A percentile compares a stretch with the other conserved stretches of the same genome.
These are phyloP conservation scores for Gymnoscopelus microlampas DNA, from an alignment of 2,797 vertebrate species.

Conservation along the genomic window DNA sequence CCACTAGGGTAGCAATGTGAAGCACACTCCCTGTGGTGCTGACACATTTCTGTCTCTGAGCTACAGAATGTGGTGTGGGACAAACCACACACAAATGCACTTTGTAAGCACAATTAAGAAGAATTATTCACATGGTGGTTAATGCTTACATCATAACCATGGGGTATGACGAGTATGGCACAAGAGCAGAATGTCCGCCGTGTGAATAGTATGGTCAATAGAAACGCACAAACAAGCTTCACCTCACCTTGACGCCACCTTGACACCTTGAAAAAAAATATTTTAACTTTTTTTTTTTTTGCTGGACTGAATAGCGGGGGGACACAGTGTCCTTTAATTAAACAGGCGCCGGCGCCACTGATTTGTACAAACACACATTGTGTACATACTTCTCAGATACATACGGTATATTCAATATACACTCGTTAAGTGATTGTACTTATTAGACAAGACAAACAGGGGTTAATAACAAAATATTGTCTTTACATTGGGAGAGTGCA, in stretches of 20 bases:
- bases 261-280: no score
- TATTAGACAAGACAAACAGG: conserved; percentile 6
- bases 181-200: no score
- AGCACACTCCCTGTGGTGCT: conserved; percentile 39
- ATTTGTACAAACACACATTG: not conserved
- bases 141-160: no score
- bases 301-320: no score
- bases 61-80: conserved; percentile 16
- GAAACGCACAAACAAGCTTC: not conserved
- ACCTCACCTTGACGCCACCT: conserved; percentile 1
- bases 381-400: not conserved
- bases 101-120: no score
- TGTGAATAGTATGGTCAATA: no score
- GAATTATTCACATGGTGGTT: no score
- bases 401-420: not conserved
- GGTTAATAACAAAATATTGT: not conserved
- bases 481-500: not conserved
- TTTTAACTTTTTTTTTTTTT: no score
- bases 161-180: no score
- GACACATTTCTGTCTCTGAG: conserved; percentile 49
- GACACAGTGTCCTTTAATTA: no score
- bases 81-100: conserved; percentile 7
- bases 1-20: conserved; percentile 23
- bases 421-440: not conserved
- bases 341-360: no score